Conservation (phyloP, 2,888 invertebrate genomes). For the Rotaria magnacalcarata region DNA sequence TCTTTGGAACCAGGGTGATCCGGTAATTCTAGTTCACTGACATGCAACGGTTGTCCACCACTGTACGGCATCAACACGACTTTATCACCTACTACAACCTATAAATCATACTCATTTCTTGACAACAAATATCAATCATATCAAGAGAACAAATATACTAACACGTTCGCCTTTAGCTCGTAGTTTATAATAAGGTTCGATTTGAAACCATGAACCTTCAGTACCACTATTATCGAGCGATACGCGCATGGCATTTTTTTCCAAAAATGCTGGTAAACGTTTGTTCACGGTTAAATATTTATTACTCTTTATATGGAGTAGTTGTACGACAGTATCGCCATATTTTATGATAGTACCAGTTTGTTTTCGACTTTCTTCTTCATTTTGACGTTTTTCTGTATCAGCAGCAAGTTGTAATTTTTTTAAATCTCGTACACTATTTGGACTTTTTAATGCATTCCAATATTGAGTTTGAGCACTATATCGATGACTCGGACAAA, state of each 20-base stretch:
- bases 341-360: conserved; percentile 86
- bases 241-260: conserved; percentile 97
- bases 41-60: conserved; percentile 69
- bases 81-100: conserved; percentile 86
- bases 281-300: conserved; percentile 98
- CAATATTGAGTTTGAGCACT: conserved; percentile 64
- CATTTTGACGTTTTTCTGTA: conserved; percentile 97
- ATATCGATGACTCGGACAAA: conserved; percentile 62
- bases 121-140: not conserved
- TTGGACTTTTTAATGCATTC: conserved; percentile 53
- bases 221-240: conserved; percentile 92
- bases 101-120: conserved; percentile 43
- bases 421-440: conserved; percentile 56
- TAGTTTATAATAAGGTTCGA: conserved; percentile 90
- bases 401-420: conserved; percentile 75
- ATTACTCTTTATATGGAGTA: conserved; percentile 94
- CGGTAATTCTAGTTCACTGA: conserved; percentile 74
- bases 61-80: conserved; percentile 94
- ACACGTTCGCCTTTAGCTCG: conserved; percentile 80
- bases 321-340: conserved; percentile 69
- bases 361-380: conserved; percentile 87
- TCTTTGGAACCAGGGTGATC: conserved; percentile 92
- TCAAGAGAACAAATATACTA: conserved; percentile 64
- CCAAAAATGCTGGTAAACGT: conserved; percentile 85
- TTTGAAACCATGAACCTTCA: conserved; percentile 98